These are phyloP conservation scores for Rhagonycha fulva DNA, from an alignment of 2,888 invertebrate species.

Conservation along the genomic window DNA sequence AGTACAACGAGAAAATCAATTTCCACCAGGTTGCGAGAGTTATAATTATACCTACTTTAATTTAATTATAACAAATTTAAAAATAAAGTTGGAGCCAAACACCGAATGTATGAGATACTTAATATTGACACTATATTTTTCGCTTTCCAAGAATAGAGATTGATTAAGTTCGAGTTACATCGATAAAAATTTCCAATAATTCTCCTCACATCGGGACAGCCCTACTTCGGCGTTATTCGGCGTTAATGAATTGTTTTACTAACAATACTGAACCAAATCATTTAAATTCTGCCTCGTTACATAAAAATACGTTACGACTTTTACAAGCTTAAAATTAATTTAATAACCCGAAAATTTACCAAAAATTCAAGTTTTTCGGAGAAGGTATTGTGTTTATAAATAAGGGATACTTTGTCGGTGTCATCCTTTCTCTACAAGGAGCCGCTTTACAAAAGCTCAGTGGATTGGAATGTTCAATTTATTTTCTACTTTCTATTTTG, in stretches of 20 bases:
- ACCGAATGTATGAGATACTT: neutral
- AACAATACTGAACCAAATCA: neutral
- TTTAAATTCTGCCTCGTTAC: neutral
- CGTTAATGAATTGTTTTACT: neutral
- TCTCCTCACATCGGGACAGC: neutral
- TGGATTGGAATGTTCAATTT: neutral
- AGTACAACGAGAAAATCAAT: no score
- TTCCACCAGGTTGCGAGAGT: no score
- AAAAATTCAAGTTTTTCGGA: neutral
- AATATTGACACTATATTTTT: neutral
- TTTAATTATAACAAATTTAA: no score
- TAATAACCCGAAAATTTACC: neutral
- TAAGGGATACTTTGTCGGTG: constrained; percentile 1
- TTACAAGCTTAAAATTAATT: neutral
- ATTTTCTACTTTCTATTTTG: constrained; percentile 1
- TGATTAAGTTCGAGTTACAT: neutral
- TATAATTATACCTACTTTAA: no score
- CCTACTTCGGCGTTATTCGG: neutral
- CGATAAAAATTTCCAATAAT: neutral
- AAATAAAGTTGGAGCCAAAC: no score
- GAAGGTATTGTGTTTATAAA: neutral
- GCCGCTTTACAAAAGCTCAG: constrained; percentile 2
- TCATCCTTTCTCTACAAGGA: constrained; percentile 2
- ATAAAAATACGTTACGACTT: neutral
- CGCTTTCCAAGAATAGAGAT: neutral